Evolutionary conservation across 1,140 invertebrate genomes (phyloP).

Genomic region (Wiebesia pumilae): DNA sequence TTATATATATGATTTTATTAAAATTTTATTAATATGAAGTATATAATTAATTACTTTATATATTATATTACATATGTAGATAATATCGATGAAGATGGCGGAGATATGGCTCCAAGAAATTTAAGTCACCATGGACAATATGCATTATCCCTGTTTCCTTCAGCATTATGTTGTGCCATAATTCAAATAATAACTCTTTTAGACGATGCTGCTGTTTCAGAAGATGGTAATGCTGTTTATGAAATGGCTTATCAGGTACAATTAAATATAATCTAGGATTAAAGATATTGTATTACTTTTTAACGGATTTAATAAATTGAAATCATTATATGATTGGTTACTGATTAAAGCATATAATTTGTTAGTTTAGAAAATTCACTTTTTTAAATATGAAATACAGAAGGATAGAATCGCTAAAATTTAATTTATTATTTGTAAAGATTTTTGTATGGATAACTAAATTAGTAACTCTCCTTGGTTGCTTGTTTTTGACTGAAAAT

Average conservation of each 20-base stretch:
- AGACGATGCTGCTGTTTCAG: slow-evolving; percentile 95
- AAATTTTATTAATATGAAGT: background rate
- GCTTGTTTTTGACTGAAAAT: too few species aligned
- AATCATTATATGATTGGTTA: too few species aligned
- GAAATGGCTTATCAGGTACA: slow-evolving; percentile 90
- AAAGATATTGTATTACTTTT: too few species aligned
- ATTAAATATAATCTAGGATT: too few species aligned
- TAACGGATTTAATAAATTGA: too few species aligned
- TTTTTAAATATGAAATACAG: too few species aligned
- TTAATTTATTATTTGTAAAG: too few species aligned
- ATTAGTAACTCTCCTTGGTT: too few species aligned
- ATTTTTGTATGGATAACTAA: too few species aligned
- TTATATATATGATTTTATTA: background rate
- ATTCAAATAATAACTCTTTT: slow-evolving; percentile 95
- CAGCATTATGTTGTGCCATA: slow-evolving; percentile 95
- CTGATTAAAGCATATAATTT: too few species aligned
- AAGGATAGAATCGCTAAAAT: too few species aligned
- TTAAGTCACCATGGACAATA: slow-evolving; percentile 89
- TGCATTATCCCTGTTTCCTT: slow-evolving; percentile 96
- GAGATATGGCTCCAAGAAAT: slow-evolving; percentile 80
- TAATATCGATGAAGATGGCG: slow-evolving; percentile 80
- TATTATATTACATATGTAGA: slow-evolving; percentile 45
- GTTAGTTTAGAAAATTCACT: too few species aligned
- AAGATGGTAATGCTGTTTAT: slow-evolving; percentile 93
- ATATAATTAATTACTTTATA: background rate